Evolutionary conservation across 2,888 invertebrate genomes (phyloP).

Genomic region (Gisinianus flammeolus): DNA sequence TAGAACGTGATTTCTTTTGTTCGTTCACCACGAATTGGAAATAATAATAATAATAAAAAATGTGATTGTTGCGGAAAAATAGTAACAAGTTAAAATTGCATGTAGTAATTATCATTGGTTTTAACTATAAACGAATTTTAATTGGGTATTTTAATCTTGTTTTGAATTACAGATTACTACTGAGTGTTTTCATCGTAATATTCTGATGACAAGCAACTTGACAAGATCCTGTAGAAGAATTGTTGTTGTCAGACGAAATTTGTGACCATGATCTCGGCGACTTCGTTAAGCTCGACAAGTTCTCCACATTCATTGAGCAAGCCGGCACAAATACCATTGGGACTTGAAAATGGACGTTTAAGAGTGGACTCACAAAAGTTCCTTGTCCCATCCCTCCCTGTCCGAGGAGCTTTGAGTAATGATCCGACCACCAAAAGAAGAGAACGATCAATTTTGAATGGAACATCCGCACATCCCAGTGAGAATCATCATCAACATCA

Average conservation of each 20-base stretch:
- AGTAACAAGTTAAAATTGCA: too few relatives aligned
- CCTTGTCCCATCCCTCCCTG: slow-evolving; percentile 57
- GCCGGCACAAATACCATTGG: slow-evolving; percentile 45
- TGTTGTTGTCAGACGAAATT: background rate
- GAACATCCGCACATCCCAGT: slow-evolving; percentile 37
- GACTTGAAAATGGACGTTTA: slow-evolving; percentile 51
- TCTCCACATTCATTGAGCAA: slow-evolving; percentile 44
- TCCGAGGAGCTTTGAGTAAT: slow-evolving; percentile 48
- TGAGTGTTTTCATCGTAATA: too few relatives aligned
- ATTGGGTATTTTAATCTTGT: too few relatives aligned
- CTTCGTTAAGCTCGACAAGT: slow-evolving; percentile 51
- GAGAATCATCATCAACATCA: slow-evolving; percentile 26
- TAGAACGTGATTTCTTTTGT: too few relatives aligned
- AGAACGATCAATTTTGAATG: slow-evolving; percentile 54
- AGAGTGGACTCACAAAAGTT: slow-evolving; percentile 57
- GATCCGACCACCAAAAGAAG: slow-evolving; percentile 40
- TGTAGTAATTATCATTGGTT: too few relatives aligned
- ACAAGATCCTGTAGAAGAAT: background rate
- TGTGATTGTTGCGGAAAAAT: too few relatives aligned
- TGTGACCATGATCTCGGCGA: slow-evolving; percentile 57
- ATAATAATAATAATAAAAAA: too few relatives aligned
- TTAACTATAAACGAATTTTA: too few relatives aligned
- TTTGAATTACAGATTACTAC: too few relatives aligned
- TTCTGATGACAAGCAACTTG: background rate
- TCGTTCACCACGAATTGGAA: too few relatives aligned